Evolutionary conservation across 2,113 vertebrate species (phyloP).

Genomic region (Tetraodon nigroviridis): DNA sequence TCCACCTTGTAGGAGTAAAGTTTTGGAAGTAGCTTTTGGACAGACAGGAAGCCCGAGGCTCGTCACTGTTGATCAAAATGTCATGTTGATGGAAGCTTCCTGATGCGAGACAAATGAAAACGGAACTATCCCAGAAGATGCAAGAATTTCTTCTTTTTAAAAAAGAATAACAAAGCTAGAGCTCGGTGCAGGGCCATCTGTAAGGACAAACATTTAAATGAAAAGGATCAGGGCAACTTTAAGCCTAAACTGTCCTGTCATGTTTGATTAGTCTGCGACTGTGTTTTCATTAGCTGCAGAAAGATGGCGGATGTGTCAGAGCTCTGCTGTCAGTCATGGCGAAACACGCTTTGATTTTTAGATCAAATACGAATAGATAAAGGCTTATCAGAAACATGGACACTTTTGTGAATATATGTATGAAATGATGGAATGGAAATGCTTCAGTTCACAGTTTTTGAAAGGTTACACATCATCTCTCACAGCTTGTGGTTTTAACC

Average conservation of each 20-base stretch:
- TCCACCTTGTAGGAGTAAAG: background rate
- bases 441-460: no score
- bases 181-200: background rate
- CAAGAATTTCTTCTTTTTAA: background rate
- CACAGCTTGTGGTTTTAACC: no score
- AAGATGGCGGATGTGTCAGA: no score
- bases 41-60: constrained; percentile 10
- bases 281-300: no score
- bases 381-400: no score
- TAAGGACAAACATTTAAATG: background rate
- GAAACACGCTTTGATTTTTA: no score
- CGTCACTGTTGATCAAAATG: constrained; percentile 7
- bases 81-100: background rate
- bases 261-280: no score
- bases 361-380: no score
- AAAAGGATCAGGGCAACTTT: background rate
- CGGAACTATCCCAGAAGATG: constrained; percentile 8
- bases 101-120: constrained; percentile 2
- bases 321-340: no score
- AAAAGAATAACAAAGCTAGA: background rate
- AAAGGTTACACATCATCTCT: no score
- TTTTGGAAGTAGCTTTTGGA: constrained; percentile 12
- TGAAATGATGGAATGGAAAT: no score
- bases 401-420: no score
- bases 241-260: background rate